These are phyloP conservation scores for Aratinga solstitialis DNA, from an alignment of 2,797 vertebrate genomes.

Conservation along the genomic window DNA sequence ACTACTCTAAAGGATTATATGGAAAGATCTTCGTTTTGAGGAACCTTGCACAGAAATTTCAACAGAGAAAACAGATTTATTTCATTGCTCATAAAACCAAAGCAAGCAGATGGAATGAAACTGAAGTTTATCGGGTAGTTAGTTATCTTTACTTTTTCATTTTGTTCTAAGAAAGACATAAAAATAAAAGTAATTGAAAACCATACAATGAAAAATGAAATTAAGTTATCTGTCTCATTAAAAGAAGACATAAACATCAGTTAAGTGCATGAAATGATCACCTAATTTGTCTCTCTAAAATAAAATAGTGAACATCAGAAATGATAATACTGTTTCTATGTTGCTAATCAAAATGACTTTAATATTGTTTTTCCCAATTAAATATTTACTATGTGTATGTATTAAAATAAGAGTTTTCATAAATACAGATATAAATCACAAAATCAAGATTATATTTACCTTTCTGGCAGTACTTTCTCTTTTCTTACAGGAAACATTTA, in stretches of 20 bases:
- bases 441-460: neutral
- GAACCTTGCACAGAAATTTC: neutral
- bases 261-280: neutral
- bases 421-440: neutral
- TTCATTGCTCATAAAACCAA: neutral
- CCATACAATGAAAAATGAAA: neutral
- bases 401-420: neutral
- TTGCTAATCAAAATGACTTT: neutral
- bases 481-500: neutral
- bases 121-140: neutral
- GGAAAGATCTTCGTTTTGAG: neutral
- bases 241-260: neutral
- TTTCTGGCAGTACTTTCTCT: neutral
- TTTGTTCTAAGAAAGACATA: neutral
- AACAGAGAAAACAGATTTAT: neutral
- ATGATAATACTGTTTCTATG: neutral
- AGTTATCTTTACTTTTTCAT: neutral
- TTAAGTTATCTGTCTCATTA: neutral
- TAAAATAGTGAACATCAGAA: neutral
- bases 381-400: neutral
- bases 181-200: neutral
- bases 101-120: neutral
- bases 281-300: neutral
- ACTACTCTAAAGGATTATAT: neutral
- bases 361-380: neutral